Evolutionary conservation across 2,113 vertebrate species (phyloP).

Genomic region (Oryctolagus cuniculus): DNA sequence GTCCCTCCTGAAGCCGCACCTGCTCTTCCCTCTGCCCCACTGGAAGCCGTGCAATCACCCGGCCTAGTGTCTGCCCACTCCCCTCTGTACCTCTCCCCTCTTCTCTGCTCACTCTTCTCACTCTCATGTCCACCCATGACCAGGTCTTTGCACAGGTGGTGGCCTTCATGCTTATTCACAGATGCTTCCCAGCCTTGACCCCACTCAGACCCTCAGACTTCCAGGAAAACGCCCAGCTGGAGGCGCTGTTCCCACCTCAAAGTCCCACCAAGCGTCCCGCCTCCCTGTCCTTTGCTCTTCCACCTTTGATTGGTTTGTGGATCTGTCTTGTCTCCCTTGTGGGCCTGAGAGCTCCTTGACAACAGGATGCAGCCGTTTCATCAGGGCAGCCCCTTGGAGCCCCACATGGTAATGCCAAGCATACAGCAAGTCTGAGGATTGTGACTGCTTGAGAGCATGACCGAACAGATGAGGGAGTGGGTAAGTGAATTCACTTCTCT

Average conservation of each 20-base stretch:
- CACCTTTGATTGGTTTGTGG: background rate
- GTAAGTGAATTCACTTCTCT: background rate
- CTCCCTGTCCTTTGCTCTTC: background rate
- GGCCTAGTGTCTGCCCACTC: accelerated
- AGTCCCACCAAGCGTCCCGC: accelerated
- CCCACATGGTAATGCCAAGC: accelerated
- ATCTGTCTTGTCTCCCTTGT: background rate
- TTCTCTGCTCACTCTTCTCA: background rate
- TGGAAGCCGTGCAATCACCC: background rate
- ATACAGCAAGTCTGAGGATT: background rate
- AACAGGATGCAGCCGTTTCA: background rate
- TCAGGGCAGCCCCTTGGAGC: too few species aligned
- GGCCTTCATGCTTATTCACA: background rate
- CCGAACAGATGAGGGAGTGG: background rate
- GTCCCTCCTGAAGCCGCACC: background rate
- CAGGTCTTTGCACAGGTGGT: background rate
- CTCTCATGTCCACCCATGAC: accelerated
- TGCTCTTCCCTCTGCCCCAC: background rate
- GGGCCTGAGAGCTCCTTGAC: background rate
- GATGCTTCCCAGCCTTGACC: too few species aligned
- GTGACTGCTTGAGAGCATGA: background rate
- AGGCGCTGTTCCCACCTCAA: background rate
- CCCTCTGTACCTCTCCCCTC: too few species aligned
- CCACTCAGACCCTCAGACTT: accelerated
- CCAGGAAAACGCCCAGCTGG: too few species aligned